These are phyloP conservation scores for Andrena minutula DNA, from an alignment of 2,888 invertebrate genomes.

Conservation along the genomic window DNA sequence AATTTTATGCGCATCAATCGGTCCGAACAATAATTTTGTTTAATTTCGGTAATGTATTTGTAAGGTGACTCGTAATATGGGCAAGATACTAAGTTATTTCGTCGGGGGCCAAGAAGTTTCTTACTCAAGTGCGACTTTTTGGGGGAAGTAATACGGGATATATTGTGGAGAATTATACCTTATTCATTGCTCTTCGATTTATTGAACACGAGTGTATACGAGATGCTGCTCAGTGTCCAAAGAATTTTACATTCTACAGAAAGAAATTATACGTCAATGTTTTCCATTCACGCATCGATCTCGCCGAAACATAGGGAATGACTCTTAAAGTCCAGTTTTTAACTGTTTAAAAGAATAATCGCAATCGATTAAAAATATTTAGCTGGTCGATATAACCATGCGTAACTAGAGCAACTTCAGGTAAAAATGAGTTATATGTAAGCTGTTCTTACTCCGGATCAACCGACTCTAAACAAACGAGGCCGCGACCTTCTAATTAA, in stretches of 20 bases:
- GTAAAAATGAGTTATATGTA: neutral
- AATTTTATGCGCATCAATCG: too few relatives aligned
- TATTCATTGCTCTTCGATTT: conserved; percentile 46
- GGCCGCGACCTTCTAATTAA: conserved; percentile 10
- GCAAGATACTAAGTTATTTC: neutral
- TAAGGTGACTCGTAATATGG: too few relatives aligned
- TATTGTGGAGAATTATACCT: conserved; percentile 42
- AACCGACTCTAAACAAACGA: neutral
- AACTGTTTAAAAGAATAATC: conserved; percentile 27
- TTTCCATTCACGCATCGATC: conserved; percentile 30
- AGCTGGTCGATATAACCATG: neutral
- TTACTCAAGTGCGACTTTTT: neutral
- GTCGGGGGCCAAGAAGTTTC: neutral
- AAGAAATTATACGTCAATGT: conserved; percentile 36
- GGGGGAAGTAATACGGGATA: neutral
- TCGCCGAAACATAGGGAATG: conserved; percentile 29
- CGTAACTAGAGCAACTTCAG: neutral
- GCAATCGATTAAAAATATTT: conserved; percentile 12
- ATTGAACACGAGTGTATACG: conserved; percentile 4
- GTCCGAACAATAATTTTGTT: neutral
- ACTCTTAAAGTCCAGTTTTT: conserved; percentile 37
- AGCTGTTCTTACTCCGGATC: neutral
- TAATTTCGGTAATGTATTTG: neutral
- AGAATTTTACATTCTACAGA: conserved; percentile 27
- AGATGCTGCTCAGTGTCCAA: conserved; percentile 20